Evolutionary conservation across 2,888 invertebrate species (phyloP).

Genomic region (Ariolimax columbianus): DNA sequence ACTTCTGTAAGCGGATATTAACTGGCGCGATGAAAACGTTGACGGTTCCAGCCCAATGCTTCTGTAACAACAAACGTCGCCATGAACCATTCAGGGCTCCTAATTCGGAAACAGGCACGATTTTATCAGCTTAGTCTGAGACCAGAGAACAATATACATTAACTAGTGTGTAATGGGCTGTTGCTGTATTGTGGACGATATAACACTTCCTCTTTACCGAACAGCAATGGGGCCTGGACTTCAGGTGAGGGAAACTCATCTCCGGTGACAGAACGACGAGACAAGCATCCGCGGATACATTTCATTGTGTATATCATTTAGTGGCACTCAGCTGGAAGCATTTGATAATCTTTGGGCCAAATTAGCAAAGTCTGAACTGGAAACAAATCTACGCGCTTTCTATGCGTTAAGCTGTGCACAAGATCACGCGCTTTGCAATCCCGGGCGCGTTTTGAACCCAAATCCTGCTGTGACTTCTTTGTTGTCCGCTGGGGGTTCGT

Average conservation of each 20-base stretch:
- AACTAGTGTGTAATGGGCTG: background rate
- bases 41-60: background rate
- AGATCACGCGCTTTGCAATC: background rate
- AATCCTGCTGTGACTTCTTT: constrained; percentile 1
- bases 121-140: background rate
- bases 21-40: background rate
- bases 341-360: background rate
- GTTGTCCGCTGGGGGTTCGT: background rate
- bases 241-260: background rate
- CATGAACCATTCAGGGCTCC: background rate
- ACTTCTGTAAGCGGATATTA: background rate
- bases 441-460: background rate
- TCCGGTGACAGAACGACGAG: background rate
- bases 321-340: background rate
- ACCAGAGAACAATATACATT: background rate
- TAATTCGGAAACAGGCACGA: background rate
- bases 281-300: background rate
- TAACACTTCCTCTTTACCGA: background rate
- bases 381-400: background rate
- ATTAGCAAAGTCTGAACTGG: background rate
- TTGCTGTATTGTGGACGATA: background rate
- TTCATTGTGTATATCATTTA: background rate
- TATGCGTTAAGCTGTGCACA: background rate
- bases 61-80: background rate
- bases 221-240: background rate